phyloP scores from a whole-genome alignment of 2,113 vertebrate species.

The Microcebus tavaratra region DNA sequence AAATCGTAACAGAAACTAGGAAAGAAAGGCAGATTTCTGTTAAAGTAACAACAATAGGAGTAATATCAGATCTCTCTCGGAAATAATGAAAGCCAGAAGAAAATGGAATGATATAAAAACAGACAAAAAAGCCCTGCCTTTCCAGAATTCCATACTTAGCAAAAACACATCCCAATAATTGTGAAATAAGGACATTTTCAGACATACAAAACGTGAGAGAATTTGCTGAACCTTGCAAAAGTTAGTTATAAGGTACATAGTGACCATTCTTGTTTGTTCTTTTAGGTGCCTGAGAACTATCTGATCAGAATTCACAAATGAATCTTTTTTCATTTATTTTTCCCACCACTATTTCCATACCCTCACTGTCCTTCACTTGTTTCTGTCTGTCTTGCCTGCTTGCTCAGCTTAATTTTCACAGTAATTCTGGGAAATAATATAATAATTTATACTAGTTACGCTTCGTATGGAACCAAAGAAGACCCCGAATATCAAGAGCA shows the following conservation, averaged over 20 bases:
- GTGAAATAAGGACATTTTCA: neutral
- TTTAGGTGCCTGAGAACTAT: no score
- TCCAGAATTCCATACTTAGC: neutral
- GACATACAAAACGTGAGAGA: neutral
- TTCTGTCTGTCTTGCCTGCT: no score
- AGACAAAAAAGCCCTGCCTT: neutral
- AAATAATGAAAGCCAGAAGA: neutral
- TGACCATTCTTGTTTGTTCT: no score
- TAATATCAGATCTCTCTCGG: neutral
- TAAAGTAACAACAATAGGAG: neutral
- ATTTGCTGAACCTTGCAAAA: neutral
- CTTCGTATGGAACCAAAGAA: no score
- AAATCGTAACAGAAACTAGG: neutral
- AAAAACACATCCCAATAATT: neutral
- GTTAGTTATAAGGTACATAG: neutral
- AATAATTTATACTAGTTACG: no score
- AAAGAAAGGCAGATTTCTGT: neutral
- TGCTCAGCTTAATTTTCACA: no score
- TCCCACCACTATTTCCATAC: no score
- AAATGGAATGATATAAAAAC: neutral
- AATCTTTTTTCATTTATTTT: no score
- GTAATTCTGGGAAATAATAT: no score
- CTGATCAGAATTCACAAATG: no score
- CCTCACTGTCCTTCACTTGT: no score
- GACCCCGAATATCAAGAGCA: no score